Conservation (phyloP, 2,113 vertebrate genomes). For the Hippocampus barbouri region DNA sequence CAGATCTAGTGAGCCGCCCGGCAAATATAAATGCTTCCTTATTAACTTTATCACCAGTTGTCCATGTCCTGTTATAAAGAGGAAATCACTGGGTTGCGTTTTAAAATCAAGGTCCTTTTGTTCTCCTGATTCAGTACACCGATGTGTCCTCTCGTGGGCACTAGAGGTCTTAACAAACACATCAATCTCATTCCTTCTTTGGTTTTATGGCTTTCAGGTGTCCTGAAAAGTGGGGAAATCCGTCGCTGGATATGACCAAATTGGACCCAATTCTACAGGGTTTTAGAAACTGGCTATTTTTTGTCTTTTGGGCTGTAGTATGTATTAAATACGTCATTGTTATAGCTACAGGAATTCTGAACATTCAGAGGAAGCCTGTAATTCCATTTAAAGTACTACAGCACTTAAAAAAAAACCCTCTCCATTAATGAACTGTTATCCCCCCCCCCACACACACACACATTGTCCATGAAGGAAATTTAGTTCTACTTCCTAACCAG, state of each 20-base stretch:
- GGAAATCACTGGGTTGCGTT: not conserved
- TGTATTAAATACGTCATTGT: not conserved
- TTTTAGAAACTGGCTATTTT: too few relatives aligned
- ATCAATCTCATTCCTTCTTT: not conserved
- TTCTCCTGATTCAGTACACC: constrained; percentile 10
- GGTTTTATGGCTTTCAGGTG: constrained; percentile 12
- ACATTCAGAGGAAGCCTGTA: too few relatives aligned
- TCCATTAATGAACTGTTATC: too few relatives aligned
- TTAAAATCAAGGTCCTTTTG: not conserved
- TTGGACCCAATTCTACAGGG: not conserved
- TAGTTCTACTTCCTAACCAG: too few relatives aligned
- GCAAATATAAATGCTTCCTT: too few relatives aligned
- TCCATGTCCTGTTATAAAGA: not conserved
- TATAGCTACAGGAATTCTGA: not conserved
- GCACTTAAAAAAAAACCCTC: too few relatives aligned
- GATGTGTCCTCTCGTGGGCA: constrained; percentile 60
- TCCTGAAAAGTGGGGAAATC: not conserved
- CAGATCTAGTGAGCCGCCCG: not conserved
- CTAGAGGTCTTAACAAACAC: constrained; percentile 25
- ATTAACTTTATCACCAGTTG: too few relatives aligned
- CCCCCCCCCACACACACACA: too few relatives aligned
- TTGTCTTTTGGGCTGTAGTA: not conserved
- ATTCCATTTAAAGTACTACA: not conserved
- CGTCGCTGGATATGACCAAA: not conserved
- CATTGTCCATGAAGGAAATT: too few relatives aligned